Base-by-base conservation (phyloP, 1,140 invertebrate species). In the Calephelis virginiensis region DNA sequence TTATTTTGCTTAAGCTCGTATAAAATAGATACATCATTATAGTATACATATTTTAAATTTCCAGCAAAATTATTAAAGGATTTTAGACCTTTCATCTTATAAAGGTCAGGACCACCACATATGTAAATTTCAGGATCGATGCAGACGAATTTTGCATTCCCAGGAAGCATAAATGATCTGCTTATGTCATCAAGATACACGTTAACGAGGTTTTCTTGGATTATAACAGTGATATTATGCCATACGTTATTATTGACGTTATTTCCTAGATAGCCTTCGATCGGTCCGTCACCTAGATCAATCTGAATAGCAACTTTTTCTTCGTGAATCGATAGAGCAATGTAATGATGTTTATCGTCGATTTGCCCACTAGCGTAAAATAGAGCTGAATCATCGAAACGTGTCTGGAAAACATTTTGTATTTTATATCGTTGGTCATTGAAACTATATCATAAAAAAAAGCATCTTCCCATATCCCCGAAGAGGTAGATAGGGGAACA, bases 71-170 rank as follows among this genome's bases (percentile, higher is more conserved):
- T 96, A 81, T 96, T 96, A 68, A 94, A 93, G 1, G 95, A 96
- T 12, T 93, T 90, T 10, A 96, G 86, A 5, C 95, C 95, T 78
- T 94, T 94, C 86, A 95, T 95, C 81, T 97, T 96, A 76, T 95
- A 92, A 28, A 96, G 83, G 74, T 96, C 95, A 4, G 96, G 95
- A 11, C 96, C 96, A 47, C 96, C 96, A 11, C 97, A 97, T 70
- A 98, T 96, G 79, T 98, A 98, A 72, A 98, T 96, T 83, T 97
- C 96, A 6, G 97, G 97, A 92, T 99, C 97, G 56, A 99, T 97
- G 70, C 97, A 96, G 66, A 98, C 93, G 82, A 97, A 95, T 72
- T 94, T 94, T 73, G 94, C 94, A 13, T 93, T 92, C 5, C 95
- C 95, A 0, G 95, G 94, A 40, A 98, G 92, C 74, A 95, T 93